Evolutionary conservation across 2,113 vertebrate genomes (phyloP).

Genomic region (Bombycilla garrulus): DNA sequence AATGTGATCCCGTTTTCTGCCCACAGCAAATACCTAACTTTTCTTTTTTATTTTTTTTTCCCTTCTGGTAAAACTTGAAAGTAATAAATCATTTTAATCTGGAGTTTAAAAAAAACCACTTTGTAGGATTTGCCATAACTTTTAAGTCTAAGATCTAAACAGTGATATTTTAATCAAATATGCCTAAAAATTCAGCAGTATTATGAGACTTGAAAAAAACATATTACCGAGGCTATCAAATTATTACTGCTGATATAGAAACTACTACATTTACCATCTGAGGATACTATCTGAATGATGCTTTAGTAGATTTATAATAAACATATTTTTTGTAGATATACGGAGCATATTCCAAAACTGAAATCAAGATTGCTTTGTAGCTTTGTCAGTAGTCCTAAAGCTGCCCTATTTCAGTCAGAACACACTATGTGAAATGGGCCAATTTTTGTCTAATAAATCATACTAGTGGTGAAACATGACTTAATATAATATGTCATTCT

Average conservation of each 20-base stretch:
- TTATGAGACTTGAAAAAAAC: neutral
- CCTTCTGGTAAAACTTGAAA: neutral
- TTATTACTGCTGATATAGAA: neutral
- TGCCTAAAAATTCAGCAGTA: neutral
- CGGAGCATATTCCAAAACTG: neutral
- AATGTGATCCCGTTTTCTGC: neutral
- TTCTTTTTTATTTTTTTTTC: neutral
- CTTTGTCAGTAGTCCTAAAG: neutral
- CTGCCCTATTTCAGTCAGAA: neutral
- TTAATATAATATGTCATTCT: neutral
- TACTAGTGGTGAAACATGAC: neutral
- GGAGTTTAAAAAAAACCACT: neutral
- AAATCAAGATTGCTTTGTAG: neutral
- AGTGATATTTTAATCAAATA: neutral
- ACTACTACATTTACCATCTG: constrained; percentile 5
- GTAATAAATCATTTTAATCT: neutral
- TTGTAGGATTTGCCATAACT: neutral
- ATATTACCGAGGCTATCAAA: neutral
- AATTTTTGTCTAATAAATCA: neutral
- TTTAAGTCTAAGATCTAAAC: neutral
- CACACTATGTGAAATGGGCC: neutral
- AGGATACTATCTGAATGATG: neutral
- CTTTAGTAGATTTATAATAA: neutral
- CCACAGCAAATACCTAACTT: neutral
- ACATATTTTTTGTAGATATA: neutral